Evolutionary conservation across 2,113 vertebrate genomes (phyloP), one percentile per base, ranked within the genome.

Genomic region (Charadrius vociferus): DNA sequence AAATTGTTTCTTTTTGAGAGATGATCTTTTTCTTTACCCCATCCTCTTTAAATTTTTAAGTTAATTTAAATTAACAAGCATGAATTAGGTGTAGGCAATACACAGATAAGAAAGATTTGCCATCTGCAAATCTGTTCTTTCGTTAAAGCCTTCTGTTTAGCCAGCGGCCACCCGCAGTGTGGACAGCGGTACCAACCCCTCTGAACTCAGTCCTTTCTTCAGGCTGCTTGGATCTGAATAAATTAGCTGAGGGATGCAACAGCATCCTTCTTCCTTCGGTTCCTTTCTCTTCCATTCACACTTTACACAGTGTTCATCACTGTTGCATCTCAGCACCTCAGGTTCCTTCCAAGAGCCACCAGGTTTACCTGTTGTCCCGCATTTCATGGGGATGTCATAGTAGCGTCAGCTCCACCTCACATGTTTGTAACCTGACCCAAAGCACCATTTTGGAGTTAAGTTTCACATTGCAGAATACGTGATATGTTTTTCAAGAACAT

Each of bases 331-430:
- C 43, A 56, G 67, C 30, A 71, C 26, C 78, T 91, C 56, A 36
- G 18, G 21, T 67, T 86, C 65, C 34, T 90, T 82, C 20, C 29
- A 65, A 67, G 47, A 71, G 41, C 37, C 13, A 30, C n/a, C 37
- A 37, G 32, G 55, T 58, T 81, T 58, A 73, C 53, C 32, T 47
- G 19, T 67, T 77, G 66, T 59, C 37, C 49, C 59, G 24, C 16
- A 4, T 92, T 92, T 83, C 80, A 6, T 2, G 1, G 30, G n/a
- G 32, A 10, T 55, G 49, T 39, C 0, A 0, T 14, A 10, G 72
- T 7, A 41, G 16, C 9, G 5, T 74, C 65, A 49, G 13, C 23
- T 67, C 52, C 12, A 36, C 23, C 29, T 68, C 49, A 21, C 9
- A 1, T 10, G 20, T 75, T 71, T 3, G 3, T 49, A 86, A 50